Evolutionary conservation across 2,888 invertebrate genomes (phyloP).

Genomic region (Noctua comes): DNA sequence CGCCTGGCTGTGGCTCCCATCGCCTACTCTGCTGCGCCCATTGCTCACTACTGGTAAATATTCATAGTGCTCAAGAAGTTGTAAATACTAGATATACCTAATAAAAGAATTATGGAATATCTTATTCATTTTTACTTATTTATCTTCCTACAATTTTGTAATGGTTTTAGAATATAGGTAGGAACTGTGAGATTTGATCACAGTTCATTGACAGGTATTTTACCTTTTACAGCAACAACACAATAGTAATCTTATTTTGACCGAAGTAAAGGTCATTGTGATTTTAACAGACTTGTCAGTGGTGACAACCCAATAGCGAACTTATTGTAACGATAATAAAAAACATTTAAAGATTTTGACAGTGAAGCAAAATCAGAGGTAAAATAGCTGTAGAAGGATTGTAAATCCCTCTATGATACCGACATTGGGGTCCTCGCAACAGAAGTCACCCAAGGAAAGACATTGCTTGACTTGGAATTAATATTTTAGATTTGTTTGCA

Average conservation of each 20-base stretch:
- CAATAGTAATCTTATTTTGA: neutral
- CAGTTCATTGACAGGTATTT: neutral
- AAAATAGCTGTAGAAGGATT: neutral
- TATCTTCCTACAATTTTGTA: neutral
- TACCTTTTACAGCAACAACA: neutral
- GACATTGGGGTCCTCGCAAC: neutral
- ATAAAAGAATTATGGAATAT: slow-evolving; percentile 1
- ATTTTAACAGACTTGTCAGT: neutral
- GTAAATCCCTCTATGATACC: neutral
- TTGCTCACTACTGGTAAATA: slow-evolving; percentile 31
- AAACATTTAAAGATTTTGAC: neutral
- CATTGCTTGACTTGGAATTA: neutral
- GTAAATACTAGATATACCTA: slow-evolving; percentile 26
- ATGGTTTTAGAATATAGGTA: neutral
- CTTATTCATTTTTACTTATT: neutral
- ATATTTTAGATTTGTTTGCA: no score
- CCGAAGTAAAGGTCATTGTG: neutral
- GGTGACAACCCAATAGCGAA: neutral
- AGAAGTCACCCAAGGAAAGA: no score
- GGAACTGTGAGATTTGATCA: neutral
- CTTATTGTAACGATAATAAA: neutral
- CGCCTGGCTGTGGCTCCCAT: slow-evolving; percentile 47
- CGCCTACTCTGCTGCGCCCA: slow-evolving; percentile 46
- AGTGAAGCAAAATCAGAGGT: neutral
- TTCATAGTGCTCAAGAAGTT: neutral